A percentile compares a stretch with the other conserved stretches of the same genome.
Evolutionary conservation across 2,113 vertebrate genomes (phyloP).

Genomic region (Bettongia penicillata): DNA sequence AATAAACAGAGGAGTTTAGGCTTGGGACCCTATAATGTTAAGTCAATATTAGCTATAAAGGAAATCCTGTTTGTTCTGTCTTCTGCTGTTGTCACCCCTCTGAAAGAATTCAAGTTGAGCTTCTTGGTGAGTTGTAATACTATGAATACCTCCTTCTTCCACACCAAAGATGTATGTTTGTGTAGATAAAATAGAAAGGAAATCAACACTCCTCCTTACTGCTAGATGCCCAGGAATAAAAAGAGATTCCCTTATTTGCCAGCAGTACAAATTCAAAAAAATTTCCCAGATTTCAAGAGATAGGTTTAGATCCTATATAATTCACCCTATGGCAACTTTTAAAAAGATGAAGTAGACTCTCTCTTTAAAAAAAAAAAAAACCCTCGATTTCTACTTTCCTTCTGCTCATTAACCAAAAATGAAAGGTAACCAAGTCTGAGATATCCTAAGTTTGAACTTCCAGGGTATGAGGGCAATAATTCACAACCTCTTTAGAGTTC

Average conservation of each 20-base stretch:
- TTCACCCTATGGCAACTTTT: constrained; percentile 35
- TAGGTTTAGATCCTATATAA: constrained; percentile 23
- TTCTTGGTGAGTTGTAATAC: constrained; percentile 48
- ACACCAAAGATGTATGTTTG: constrained; percentile 14
- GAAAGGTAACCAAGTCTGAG: constrained; percentile 17
- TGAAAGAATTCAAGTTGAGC: constrained; percentile 45
- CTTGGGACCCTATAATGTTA: constrained; percentile 71
- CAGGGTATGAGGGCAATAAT: constrained; percentile 22
- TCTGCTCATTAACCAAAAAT: constrained; percentile 44
- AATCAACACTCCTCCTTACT: constrained; percentile 22
- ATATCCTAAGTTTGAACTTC: constrained; percentile 46
- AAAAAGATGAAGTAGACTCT: constrained; percentile 41
- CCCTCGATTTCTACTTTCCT: constrained; percentile 41
- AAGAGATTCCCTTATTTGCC: constrained; percentile 30
- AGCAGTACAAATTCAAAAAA: constrained; percentile 38
- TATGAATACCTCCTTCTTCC: constrained; percentile 34
- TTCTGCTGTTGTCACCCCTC: constrained; percentile 67
- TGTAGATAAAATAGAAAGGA: constrained; percentile 45
- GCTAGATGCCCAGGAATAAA: constrained; percentile 29
- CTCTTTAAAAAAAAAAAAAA: constrained; percentile 29
- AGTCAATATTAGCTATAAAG: constrained; percentile 74
- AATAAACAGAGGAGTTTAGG: constrained; percentile 72
- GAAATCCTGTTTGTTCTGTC: constrained; percentile 71
- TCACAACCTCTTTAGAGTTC: constrained; percentile 58
- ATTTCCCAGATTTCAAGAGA: constrained; percentile 19